Conservation (phyloP, 2,113 vertebrate species). For the Neolamprologus brichardi region DNA sequence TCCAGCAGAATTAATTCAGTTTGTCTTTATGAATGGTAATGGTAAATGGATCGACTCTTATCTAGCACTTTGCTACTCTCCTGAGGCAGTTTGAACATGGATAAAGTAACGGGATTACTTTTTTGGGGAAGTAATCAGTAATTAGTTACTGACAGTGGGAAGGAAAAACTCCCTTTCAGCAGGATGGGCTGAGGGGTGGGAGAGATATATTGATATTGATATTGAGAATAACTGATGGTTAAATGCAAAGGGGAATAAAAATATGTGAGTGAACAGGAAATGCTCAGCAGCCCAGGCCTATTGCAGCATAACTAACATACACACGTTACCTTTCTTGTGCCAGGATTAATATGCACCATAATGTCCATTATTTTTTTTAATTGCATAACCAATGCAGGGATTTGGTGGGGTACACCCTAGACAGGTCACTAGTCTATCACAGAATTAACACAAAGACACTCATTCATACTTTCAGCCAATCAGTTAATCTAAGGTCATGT, state of each 20-base stretch:
- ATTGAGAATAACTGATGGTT: neutral
- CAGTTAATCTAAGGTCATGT: neutral
- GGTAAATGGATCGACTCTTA: rapidly evolving
- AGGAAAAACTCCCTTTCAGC: neutral
- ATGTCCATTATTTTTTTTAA: neutral
- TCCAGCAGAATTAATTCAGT: neutral
- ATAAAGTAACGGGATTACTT: neutral
- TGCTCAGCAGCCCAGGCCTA: neutral
- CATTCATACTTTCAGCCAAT: neutral
- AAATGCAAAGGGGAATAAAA: neutral
- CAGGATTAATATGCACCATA: neutral
- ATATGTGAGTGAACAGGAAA: neutral
- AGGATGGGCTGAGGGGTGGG: neutral
- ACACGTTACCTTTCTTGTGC: rapidly evolving
- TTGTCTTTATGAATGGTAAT: rapidly evolving
- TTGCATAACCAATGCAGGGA: neutral
- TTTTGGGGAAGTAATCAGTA: rapidly evolving
- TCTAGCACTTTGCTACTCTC: neutral
- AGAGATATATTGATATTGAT: neutral
- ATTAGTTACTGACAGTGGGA: neutral
- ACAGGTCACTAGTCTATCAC: neutral
- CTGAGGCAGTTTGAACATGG: neutral
- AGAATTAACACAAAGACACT: neutral
- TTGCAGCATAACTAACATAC: neutral
- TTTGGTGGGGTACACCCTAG: neutral